phyloP scores from a whole-genome alignment of 2,113 vertebrate species.

The Neotoma lepida region DNA sequence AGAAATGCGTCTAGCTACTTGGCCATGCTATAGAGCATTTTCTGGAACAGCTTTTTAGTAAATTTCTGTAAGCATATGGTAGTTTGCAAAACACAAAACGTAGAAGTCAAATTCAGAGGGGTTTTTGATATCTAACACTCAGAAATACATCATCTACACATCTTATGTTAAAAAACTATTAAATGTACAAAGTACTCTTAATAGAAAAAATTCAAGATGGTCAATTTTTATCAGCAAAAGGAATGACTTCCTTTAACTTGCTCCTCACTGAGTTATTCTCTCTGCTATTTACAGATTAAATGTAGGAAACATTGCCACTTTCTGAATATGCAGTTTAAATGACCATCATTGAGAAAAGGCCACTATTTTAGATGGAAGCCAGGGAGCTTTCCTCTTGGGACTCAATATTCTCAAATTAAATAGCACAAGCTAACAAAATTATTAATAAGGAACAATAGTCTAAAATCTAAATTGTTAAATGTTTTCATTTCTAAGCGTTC shows the following conservation, averaged over 20 bases:
- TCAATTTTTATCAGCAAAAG: conserved; percentile 67
- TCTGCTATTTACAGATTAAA: conserved; percentile 63
- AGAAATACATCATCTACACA: conserved; percentile 65
- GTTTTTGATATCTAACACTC: conserved; percentile 56
- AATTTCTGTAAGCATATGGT: conserved; percentile 63
- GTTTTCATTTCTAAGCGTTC: conserved; percentile 31
- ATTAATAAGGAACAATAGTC: conserved; percentile 50
- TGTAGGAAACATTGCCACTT: conserved; percentile 1
- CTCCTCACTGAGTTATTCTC: conserved; percentile 48
- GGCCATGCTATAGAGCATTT: conserved; percentile 11
- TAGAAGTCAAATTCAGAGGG: conserved; percentile 38
- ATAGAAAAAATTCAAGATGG: conserved; percentile 59
- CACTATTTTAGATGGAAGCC: conserved; percentile 51
- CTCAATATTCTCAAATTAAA: conserved; percentile 52
- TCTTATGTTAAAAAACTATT: conserved; percentile 72
- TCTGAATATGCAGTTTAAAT: conserved; percentile 46
- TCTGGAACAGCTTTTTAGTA: conserved; percentile 59
- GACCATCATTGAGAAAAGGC: conserved; percentile 26
- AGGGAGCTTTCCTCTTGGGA: conserved; percentile 52
- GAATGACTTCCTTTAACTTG: conserved; percentile 26
- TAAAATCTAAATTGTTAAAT: conserved; percentile 42
- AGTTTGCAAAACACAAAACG: conserved; percentile 57
- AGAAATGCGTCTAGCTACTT: not conserved
- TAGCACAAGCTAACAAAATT: conserved; percentile 16
- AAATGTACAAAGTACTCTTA: conserved; percentile 57